These are phyloP conservation scores for Palloptera scutellata DNA, from an alignment of 2,888 invertebrate species.

Conservation along the genomic window DNA sequence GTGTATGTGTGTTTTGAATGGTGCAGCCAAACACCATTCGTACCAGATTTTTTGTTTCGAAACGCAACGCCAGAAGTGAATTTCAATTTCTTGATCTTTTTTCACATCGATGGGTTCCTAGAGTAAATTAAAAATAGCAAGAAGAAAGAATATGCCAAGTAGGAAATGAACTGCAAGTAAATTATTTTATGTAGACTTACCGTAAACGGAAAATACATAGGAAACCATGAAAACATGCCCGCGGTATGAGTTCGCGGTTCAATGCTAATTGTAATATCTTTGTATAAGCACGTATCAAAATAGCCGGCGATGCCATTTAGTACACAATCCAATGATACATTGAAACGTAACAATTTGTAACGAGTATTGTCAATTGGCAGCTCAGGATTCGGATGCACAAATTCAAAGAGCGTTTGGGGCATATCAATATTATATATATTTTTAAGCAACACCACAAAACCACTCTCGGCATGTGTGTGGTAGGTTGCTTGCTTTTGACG, in stretches of 20 bases:
- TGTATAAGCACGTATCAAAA: slow-evolving; percentile 89
- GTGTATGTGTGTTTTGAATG: slow-evolving; percentile 52
- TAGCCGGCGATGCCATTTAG: slow-evolving; percentile 96
- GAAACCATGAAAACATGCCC: slow-evolving; percentile 98
- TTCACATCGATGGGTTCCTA: slow-evolving; percentile 67
- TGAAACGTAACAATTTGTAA: slow-evolving; percentile 74
- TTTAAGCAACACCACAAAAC: slow-evolving; percentile 85
- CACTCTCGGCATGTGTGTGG: slow-evolving; percentile 72
- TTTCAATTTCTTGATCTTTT: slow-evolving; percentile 75
- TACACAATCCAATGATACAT: slow-evolving; percentile 77
- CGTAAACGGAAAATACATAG: slow-evolving; percentile 90
- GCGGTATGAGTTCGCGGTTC: slow-evolving; percentile 87
- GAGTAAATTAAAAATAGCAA: background rate
- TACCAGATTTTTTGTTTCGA: slow-evolving; percentile 91
- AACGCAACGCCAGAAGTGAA: slow-evolving; percentile 88
- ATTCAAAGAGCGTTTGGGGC: slow-evolving; percentile 75
- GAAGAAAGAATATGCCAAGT: background rate
- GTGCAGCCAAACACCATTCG: slow-evolving; percentile 78
- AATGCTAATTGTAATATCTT: slow-evolving; percentile 86
- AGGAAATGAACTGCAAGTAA: background rate
- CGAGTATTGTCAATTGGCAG: slow-evolving; percentile 75
- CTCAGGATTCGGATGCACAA: slow-evolving; percentile 87
- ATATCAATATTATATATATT: slow-evolving; percentile 61
- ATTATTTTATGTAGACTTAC: slow-evolving; percentile 64
- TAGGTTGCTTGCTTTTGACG: slow-evolving; percentile 50